Percentiles rank a stretch among this genome's conserved stretches.
phyloP scores from a whole-genome alignment of 2,113 vertebrate species.

The Pandion haliaetus region DNA sequence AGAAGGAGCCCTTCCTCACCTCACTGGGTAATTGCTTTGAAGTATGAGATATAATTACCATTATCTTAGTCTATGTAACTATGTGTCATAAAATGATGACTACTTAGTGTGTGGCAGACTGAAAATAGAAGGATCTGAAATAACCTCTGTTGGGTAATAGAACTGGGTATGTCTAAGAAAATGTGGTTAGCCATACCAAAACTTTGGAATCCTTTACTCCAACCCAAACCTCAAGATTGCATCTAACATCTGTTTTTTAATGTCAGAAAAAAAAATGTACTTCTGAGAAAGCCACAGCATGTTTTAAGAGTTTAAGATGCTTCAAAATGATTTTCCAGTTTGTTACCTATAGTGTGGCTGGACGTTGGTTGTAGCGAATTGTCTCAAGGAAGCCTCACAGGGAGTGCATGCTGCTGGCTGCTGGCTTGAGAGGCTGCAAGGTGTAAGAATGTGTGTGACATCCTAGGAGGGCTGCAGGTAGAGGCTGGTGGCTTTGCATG shows the following conservation, averaged over 20 bases:
- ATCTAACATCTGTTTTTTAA: not conserved
- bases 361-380: not conserved
- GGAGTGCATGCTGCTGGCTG: not conserved
- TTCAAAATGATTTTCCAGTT: not conserved
- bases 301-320: not conserved
- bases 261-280: not conserved
- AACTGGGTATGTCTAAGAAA: not conserved
- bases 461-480: not conserved
- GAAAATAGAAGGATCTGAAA: conserved; percentile 59
- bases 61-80: conserved; percentile 59
- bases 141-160: conserved; percentile 14
- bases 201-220: not conserved
- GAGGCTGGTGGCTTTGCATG: not conserved
- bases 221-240: not conserved
- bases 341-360: not conserved
- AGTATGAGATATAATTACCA: conserved; percentile 63
- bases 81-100: conserved; percentile 60
- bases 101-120: conserved; percentile 50
- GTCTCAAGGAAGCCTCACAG: accelerated
- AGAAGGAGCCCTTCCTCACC: conserved; percentile 55
- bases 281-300: not conserved
- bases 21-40: conserved; percentile 51
- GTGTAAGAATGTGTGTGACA: not conserved
- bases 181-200: not conserved
- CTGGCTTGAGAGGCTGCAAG: not conserved